Evolutionary conservation across 2,797 vertebrate species (phyloP).

Genomic region (Heterohyrax brucei): DNA sequence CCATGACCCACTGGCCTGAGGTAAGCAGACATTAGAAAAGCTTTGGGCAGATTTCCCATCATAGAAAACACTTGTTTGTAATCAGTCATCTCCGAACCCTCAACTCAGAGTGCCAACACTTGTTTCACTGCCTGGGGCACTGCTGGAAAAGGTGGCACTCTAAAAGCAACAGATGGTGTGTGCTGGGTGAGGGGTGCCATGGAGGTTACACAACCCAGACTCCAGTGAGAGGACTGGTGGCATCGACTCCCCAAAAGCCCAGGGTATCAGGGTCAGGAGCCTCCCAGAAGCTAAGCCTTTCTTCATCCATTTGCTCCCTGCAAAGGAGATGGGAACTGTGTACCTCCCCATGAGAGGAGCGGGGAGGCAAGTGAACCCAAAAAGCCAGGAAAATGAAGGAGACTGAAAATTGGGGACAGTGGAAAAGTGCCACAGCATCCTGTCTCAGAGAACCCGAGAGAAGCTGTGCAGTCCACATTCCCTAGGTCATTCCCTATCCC

Average conservation of each 20-base stretch:
- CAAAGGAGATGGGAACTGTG: not conserved
- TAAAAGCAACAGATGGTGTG: not conserved
- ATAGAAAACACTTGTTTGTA: constrained; percentile 68
- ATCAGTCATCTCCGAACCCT: constrained; percentile 52
- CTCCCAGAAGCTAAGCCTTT: constrained; percentile 17
- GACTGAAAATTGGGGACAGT: not conserved
- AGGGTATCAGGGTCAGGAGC: not conserved
- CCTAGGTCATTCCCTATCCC: not conserved
- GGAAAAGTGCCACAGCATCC: not conserved
- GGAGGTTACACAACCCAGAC: not conserved
- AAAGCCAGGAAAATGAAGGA: not conserved
- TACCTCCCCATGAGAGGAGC: not conserved
- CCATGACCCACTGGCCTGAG: constrained; percentile 49
- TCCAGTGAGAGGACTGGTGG: not conserved
- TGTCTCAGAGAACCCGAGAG: not conserved
- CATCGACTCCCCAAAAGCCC: not conserved
- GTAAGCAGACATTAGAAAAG: constrained; percentile 56
- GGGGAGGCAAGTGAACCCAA: not conserved
- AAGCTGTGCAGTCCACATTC: not conserved
- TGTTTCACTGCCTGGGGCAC: not conserved
- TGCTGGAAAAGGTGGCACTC: not conserved
- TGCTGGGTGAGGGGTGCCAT: not conserved
- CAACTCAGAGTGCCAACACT: not conserved
- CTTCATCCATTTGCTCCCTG: not conserved
- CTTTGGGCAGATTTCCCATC: constrained; percentile 42